phyloP scores from a whole-genome alignment of 2,888 invertebrate genomes.

The Drosophila algonquin region DNA sequence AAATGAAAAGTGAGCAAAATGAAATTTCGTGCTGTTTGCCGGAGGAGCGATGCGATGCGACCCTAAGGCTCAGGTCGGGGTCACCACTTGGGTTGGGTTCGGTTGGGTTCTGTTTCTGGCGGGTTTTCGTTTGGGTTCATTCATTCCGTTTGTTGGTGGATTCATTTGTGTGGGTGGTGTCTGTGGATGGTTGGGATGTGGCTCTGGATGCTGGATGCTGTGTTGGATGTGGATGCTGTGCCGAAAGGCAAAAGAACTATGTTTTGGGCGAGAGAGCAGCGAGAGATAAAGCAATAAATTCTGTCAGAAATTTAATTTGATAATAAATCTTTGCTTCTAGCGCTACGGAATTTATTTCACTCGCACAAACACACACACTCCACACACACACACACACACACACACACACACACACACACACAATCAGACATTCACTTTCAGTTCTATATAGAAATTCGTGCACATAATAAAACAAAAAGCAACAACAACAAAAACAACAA shows the following conservation, averaged over 20 bases:
- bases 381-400: slow-evolving; percentile 60
- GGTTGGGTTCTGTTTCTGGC: slow-evolving; percentile 17
- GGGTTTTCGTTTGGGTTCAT: slow-evolving; percentile 36
- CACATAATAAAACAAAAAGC: slow-evolving; percentile 78
- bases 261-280: slow-evolving; percentile 75
- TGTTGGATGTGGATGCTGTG: slow-evolving; percentile 51
- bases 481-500: slow-evolving; percentile 30
- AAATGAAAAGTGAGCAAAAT: slow-evolving; percentile 44
- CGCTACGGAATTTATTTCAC: slow-evolving; percentile 84
- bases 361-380: slow-evolving; percentile 48
- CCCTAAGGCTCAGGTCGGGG: slow-evolving; percentile 38
- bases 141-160: slow-evolving; percentile 41
- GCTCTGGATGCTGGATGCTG: slow-evolving; percentile 2
- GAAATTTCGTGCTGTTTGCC: slow-evolving; percentile 62
- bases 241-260: slow-evolving; percentile 83
- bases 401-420: slow-evolving; percentile 50
- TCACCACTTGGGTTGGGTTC: slow-evolving; percentile 32
- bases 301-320: slow-evolving; percentile 85
- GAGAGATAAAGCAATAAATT: slow-evolving; percentile 85
- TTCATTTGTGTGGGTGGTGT: slow-evolving; percentile 47
- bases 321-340: slow-evolving; percentile 85
- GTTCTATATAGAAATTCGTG: slow-evolving; percentile 70
- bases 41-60: slow-evolving; percentile 41
- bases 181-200: slow-evolving; percentile 34
- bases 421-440: slow-evolving; percentile 25